phyloP scores from a whole-genome alignment of 30 jellyfish, hydroid and myxozoan species.

The Clytia hemisphaerica region DNA sequence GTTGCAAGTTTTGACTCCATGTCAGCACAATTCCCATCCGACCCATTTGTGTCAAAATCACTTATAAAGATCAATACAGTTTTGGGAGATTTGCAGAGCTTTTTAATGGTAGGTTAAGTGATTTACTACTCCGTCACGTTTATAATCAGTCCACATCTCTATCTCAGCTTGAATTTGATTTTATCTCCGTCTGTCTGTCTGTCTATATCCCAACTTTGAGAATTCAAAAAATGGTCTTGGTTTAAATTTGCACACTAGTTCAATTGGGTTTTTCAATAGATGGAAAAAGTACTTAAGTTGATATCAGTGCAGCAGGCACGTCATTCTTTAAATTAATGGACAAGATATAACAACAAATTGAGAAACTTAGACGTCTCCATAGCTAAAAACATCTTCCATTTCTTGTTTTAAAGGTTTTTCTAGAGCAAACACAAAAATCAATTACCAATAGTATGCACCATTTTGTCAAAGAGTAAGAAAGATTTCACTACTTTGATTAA shows the following conservation, averaged over 20 bases:
- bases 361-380: neutral
- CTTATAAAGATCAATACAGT: slow-evolving; percentile 54
- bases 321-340: neutral
- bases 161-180: neutral
- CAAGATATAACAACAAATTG: neutral
- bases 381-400: neutral
- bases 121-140: no score
- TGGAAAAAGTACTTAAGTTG: neutral
- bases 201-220: neutral
- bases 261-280: neutral
- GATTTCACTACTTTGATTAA: neutral
- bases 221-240: no score
- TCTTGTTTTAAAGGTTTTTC: slow-evolving; percentile 43
- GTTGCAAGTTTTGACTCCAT: slow-evolving; percentile 60
- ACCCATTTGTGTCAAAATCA: slow-evolving; percentile 64
- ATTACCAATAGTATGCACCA: slow-evolving; percentile 57
- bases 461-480: slow-evolving; percentile 74
- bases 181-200: neutral
- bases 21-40: slow-evolving; percentile 59
- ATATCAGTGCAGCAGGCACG: neutral
- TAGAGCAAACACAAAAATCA: slow-evolving; percentile 89
- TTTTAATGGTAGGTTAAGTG: slow-evolving; percentile 60
- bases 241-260: no score
- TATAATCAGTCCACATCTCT: no score
- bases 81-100: slow-evolving; percentile 64